Evolutionary conservation across 2,888 invertebrate species (phyloP), one percentile per base, ranked within the genome.

Genomic region (Drosophila quasianomalipes): DNA sequence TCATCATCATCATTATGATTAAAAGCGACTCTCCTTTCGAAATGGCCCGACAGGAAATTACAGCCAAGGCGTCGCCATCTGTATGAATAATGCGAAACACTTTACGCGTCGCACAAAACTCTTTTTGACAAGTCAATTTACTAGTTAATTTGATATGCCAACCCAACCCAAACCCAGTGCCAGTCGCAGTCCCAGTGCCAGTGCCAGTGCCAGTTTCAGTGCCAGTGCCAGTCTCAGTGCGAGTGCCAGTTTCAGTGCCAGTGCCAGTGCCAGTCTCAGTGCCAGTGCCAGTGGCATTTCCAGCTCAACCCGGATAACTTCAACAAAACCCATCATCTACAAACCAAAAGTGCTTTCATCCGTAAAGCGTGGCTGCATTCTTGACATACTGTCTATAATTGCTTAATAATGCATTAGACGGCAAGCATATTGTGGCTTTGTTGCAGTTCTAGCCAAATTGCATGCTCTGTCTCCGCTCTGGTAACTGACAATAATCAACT

Each of bases 121-220:
- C 66, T 81, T 81, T 83, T 90, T 86, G 83, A 91, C 91, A 92
- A 92, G 88, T 92, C 92, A 92, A 92, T 92, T 92, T 86, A 80
- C 79, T 81, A 86, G 83, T 85, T 92, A 91, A 92, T 91, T 92
- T 91, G 84, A 86, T 91, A 86, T 89, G 85, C 83, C 66, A 53
- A 61, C 44, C 28, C 58, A 22, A 7, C 19, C 37, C 37, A 37
- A 2, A 16, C 6, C 16, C 16, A 37, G 6, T 19, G 2, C 37
- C 37, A 37, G 16, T 19, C 2, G 19, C 37, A 19, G 3, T 7
- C 6, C 37, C 37, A 37, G 6, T 19, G 2, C 37, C 37, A 37
- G 16, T 19, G 2, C 37, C 37, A 19, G 2, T 7, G 1, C 44
- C 44, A 39, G 19, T 19, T 3, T 19, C 39, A 19, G 19, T 39